Percentiles rank a stretch among this genome's conserved stretches.
These are phyloP conservation scores for Sesia apiformis DNA, from an alignment of 2,888 invertebrate species.

Conservation along the genomic window DNA sequence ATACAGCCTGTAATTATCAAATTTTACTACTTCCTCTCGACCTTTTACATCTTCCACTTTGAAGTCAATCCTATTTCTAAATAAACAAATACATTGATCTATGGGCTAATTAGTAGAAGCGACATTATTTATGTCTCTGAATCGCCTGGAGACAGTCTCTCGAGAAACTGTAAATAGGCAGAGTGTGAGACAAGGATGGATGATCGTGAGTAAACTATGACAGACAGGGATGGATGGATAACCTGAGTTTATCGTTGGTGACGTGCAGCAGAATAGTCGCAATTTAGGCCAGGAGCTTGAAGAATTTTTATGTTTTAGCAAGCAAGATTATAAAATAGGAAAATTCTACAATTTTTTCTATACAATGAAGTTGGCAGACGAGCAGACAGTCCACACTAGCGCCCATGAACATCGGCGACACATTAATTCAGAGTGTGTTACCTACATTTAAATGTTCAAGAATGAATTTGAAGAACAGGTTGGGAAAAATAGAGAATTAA, in stretches of 20 bases:
- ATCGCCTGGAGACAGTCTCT: constrained; percentile 15
- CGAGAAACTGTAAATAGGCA: constrained; percentile 6
- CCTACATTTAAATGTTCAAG: no score
- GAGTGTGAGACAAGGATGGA: constrained; percentile 29
- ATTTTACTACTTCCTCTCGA: no score
- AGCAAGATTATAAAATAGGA: neutral
- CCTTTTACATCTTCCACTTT: constrained; percentile 13
- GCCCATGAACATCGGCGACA: no score
- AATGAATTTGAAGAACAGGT: no score
- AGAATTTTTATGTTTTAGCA: neutral
- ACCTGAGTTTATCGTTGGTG: constrained; percentile 22
- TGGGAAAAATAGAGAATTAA: no score
- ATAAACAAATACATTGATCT: constrained; percentile 25
- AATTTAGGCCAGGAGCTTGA: neutral
- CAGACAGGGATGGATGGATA: constrained; percentile 33
- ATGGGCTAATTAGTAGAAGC: constrained; percentile 34
- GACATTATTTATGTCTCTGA: constrained; percentile 35
- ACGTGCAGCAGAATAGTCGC: constrained; percentile 14
- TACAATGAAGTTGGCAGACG: neutral
- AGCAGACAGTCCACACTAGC: no score
- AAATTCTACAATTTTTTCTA: neutral
- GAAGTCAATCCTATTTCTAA: constrained; percentile 23
- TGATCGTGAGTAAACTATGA: constrained; percentile 18
- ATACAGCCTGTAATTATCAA: neutral
- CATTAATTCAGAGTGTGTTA: no score